Evolutionary conservation across 1,140 invertebrate genomes (phyloP).

Genomic region (Hyposmocoma kahamanoa): DNA sequence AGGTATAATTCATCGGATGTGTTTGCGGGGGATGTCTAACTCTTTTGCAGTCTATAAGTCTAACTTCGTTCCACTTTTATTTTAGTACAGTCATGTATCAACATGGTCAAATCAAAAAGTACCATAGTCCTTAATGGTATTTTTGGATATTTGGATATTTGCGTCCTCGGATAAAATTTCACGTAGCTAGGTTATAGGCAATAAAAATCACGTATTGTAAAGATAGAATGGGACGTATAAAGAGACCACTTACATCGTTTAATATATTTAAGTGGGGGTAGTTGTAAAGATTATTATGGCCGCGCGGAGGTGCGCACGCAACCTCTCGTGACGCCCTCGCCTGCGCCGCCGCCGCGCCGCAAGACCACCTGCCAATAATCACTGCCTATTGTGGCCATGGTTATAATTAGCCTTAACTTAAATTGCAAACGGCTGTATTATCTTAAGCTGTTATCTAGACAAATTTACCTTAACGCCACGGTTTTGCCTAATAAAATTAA

Average conservation of each 20-base stretch:
- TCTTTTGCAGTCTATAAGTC: background rate
- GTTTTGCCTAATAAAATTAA: no score
- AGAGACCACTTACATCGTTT: no score
- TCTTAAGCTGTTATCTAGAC: no score
- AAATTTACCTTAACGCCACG: no score
- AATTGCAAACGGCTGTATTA: conserved; percentile 1
- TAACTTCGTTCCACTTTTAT: background rate
- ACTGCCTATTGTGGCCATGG: background rate
- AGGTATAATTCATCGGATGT: background rate
- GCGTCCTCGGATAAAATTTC: background rate
- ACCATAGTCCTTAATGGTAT: background rate
- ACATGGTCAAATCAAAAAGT: background rate
- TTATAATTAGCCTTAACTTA: background rate
- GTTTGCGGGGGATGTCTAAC: no score
- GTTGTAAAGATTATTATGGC: background rate
- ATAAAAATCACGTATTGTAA: conserved; percentile 1
- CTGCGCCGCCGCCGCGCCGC: no score
- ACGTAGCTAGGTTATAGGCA: background rate
- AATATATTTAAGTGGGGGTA: conserved; percentile 3
- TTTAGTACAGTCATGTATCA: background rate
- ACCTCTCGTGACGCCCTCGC: conserved; percentile 40
- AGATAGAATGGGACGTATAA: no score
- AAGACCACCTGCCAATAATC: conserved; percentile 47
- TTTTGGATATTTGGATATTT: background rate
- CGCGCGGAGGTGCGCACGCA: conserved; percentile 31